Percentiles rank a stretch among this genome's conserved stretches.
Conservation (phyloP, 2,797 vertebrate genomes). For the Acestrorhynchus altus region DNA sequence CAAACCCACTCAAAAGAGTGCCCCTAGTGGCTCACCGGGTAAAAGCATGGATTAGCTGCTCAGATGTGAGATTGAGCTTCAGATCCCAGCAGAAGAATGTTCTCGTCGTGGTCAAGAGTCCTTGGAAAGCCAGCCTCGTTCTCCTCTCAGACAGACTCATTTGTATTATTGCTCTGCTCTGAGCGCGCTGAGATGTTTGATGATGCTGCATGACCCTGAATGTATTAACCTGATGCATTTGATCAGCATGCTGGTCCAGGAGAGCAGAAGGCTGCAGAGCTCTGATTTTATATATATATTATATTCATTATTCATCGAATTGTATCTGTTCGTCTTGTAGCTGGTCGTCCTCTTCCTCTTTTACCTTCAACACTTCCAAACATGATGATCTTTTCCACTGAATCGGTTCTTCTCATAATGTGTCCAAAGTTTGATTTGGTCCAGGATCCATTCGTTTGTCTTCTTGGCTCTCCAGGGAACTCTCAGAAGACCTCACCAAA, state of each 20-base stretch:
- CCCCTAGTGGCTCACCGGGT: background rate
- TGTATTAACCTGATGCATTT: background rate
- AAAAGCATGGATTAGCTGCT: background rate
- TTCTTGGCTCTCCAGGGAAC: too few relatives aligned
- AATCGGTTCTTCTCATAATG: too few relatives aligned
- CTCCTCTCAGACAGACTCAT: background rate
- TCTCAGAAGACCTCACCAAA: too few relatives aligned
- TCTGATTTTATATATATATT: too few relatives aligned
- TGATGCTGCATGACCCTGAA: constrained; percentile 10
- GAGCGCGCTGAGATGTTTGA: background rate
- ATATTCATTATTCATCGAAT: too few relatives aligned
- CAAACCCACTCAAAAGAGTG: background rate
- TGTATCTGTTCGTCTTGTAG: too few relatives aligned
- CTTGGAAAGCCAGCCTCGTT: background rate
- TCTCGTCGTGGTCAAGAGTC: background rate
- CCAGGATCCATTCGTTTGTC: too few relatives aligned
- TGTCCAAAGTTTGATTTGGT: too few relatives aligned
- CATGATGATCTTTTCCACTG: too few relatives aligned
- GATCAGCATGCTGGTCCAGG: background rate
- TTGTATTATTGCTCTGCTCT: background rate
- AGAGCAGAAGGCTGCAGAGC: background rate
- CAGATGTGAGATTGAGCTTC: constrained; percentile 1
- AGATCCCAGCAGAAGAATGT: constrained; percentile 4
- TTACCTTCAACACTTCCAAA: too few relatives aligned
- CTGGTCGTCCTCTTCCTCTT: too few relatives aligned